Conservation (phyloP, 2,113 vertebrate genomes). For the Cynopterus brachyotis region DNA sequence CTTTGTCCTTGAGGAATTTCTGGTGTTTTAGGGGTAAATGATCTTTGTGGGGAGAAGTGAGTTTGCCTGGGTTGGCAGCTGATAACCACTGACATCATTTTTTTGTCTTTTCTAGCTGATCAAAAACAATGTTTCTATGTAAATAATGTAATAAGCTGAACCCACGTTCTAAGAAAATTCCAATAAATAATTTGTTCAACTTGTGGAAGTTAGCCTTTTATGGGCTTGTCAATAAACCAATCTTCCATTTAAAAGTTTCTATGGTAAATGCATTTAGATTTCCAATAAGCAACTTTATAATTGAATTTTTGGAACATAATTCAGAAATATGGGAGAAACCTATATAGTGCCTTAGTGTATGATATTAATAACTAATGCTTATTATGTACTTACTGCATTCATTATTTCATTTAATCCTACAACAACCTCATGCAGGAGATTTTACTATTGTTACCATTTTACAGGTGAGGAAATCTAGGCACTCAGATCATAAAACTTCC, state of each 20-base stretch:
- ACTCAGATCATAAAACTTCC: neutral
- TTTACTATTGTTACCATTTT: neutral
- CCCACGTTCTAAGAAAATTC: neutral
- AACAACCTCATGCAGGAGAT: neutral
- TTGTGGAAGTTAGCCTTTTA: conserved; percentile 29
- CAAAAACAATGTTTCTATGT: neutral
- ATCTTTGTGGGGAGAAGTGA: neutral
- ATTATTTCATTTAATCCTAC: neutral
- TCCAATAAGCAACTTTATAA: conserved; percentile 21
- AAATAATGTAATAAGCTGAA: neutral
- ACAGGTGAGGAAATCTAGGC: neutral
- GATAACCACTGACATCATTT: neutral
- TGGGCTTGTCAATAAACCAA: conserved; percentile 7
- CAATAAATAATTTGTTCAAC: conserved; percentile 16
- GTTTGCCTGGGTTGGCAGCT: neutral
- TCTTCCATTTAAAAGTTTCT: neutral
- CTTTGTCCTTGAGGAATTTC: neutral
- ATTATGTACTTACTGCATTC: neutral
- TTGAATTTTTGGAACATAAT: neutral
- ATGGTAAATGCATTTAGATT: conserved; percentile 6
- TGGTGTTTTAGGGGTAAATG: neutral
- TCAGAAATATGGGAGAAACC: neutral
- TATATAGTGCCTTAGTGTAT: neutral
- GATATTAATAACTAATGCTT: neutral
- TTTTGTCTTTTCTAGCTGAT: neutral